These are phyloP conservation scores for Drymonia ruficornis DNA, from an alignment of 2,888 invertebrate genomes.

Conservation along the genomic window DNA sequence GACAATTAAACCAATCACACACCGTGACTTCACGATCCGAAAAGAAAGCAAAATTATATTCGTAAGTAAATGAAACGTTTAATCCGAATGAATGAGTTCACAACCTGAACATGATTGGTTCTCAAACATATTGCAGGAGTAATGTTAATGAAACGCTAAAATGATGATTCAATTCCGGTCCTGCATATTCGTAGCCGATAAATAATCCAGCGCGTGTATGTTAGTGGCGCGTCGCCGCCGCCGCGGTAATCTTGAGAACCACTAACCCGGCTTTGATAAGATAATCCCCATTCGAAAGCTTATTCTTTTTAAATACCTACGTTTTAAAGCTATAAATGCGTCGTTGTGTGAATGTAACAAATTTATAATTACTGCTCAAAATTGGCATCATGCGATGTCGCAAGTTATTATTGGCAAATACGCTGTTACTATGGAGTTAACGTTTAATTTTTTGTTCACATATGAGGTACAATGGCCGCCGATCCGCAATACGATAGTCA, in stretches of 20 bases:
- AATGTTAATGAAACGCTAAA: constrained; percentile 57
- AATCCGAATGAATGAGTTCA: neutral
- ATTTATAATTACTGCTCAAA: constrained; percentile 3
- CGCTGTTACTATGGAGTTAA: neutral
- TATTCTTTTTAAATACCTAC: constrained; percentile 7
- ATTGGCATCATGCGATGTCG: neutral
- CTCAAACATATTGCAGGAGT: constrained; percentile 41
- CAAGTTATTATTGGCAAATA: neutral
- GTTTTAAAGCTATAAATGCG: constrained; percentile 10
- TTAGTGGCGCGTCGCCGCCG: constrained; percentile 8
- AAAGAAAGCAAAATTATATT: neutral
- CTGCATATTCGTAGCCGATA: constrained; percentile 6
- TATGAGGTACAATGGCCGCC: neutral
- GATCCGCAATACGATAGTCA: constrained; percentile 9
- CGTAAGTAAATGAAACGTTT: neutral
- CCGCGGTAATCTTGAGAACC: constrained; percentile 2
- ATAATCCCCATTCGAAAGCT: constrained; percentile 9
- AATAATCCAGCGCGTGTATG: neutral
- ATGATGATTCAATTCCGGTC: constrained; percentile 59
- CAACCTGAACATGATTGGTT: constrained; percentile 25
- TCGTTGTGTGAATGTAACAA: constrained; percentile 1
- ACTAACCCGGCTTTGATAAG: constrained; percentile 4
- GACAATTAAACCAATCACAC: neutral
- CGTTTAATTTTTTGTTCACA: constrained; percentile 5
- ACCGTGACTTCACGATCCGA: neutral